Conservation (phyloP, 2,113 vertebrate genomes). For the Dendropsophus ebraccatus region DNA sequence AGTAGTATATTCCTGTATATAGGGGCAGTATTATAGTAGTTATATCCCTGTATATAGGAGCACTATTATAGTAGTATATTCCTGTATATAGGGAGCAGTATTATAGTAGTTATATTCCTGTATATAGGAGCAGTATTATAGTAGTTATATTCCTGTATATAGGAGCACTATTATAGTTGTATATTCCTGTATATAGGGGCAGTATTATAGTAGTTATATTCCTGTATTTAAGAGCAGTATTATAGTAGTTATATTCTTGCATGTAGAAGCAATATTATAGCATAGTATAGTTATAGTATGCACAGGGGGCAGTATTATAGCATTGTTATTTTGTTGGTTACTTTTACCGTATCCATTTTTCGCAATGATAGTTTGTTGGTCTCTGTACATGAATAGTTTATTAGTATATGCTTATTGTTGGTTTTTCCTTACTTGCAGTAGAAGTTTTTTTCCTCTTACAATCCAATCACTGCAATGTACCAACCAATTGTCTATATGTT, state of each 20-base stretch:
- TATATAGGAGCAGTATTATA: constrained; percentile 7
- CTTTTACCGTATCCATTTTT: too few relatives aligned
- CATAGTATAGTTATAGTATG: too few relatives aligned
- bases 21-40: background rate
- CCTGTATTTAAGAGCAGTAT: background rate
- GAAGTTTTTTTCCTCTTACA: background rate
- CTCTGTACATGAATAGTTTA: too few relatives aligned
- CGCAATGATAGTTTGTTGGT: too few relatives aligned
- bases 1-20: background rate
- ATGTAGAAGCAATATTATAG: background rate
- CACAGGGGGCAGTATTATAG: background rate
- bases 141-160: constrained; percentile 4
- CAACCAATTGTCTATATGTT: background rate
- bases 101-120: constrained; percentile 7
- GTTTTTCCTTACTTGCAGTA: background rate
- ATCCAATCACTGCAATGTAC: background rate
- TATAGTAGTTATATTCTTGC: background rate
- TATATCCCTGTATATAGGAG: background rate
- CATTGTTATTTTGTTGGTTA: background rate
- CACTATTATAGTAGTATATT: constrained; percentile 19
- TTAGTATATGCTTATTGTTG: too few relatives aligned
- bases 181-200: background rate
- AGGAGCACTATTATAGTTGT: background rate
- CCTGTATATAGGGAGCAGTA: background rate
- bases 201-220: constrained; percentile 15